phyloP scores from a whole-genome alignment of 2,888 invertebrate genomes.

The Ormyrus thymus region DNA sequence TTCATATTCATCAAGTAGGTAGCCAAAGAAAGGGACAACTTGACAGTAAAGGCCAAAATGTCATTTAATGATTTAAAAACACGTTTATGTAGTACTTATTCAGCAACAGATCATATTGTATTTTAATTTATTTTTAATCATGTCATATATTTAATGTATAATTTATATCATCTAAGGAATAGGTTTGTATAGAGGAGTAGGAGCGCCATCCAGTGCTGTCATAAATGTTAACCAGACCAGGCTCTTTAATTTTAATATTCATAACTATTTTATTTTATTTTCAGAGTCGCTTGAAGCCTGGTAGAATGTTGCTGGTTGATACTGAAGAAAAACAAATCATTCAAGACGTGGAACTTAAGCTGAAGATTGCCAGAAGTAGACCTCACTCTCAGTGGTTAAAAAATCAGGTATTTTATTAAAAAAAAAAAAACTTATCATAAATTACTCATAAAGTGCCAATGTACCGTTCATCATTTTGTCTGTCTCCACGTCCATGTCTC shows the following conservation, averaged over 20 bases:
- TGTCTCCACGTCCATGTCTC: conserved; percentile 33
- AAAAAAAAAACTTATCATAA: neutral
- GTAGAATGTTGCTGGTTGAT: conserved; percentile 98
- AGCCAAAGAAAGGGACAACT: conserved; percentile 23
- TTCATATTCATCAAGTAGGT: conserved; percentile 21
- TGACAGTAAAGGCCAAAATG: conserved; percentile 60
- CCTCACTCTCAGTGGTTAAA: conserved; percentile 94
- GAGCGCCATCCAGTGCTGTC: conserved; percentile 71
- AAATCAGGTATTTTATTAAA: conserved; percentile 82
- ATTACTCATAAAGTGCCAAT: conserved; percentile 1
- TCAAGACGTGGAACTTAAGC: conserved; percentile 94
- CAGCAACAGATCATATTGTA: conserved; percentile 63
- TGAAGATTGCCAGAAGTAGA: conserved; percentile 89
- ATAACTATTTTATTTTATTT: conserved; percentile 66
- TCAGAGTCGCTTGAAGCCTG: conserved; percentile 97
- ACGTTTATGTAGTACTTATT: conserved; percentile 56
- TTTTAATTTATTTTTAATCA: conserved; percentile 71
- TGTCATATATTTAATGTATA: conserved; percentile 65
- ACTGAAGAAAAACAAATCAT: conserved; percentile 92
- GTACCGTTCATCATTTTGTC: conserved; percentile 26
- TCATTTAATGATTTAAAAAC: conserved; percentile 58
- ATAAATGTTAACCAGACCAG: conserved; percentile 60
- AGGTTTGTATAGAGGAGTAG: conserved; percentile 72
- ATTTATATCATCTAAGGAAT: conserved; percentile 70
- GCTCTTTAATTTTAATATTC: conserved; percentile 19